A percentile compares a stretch with the other conserved stretches of the same genome.
These are phyloP conservation scores for Phortica magna DNA, from an alignment of 2,888 invertebrate genomes.

Conservation along the genomic window DNA sequence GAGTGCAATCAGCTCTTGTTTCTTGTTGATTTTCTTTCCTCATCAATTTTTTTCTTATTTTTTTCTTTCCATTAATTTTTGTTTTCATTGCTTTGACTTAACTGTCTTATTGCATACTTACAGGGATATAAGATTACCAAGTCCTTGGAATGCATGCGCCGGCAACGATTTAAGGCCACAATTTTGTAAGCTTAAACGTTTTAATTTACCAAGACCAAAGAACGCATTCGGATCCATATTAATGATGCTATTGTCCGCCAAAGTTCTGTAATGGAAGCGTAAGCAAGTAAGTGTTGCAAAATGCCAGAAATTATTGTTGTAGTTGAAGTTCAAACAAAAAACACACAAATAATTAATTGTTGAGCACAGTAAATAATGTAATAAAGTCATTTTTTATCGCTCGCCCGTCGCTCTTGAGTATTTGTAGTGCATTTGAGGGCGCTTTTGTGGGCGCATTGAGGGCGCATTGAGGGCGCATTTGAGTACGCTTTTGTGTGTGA, in stretches of 20 bases:
- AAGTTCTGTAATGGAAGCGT: conserved; percentile 76
- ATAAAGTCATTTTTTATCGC: conserved; percentile 42
- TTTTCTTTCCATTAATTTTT: not conserved
- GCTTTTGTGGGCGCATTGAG: not conserved
- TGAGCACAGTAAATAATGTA: conserved; percentile 32
- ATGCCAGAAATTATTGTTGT: conserved; percentile 4
- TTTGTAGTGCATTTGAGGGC: not conserved
- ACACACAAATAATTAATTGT: conserved; percentile 50
- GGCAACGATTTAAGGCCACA: conserved; percentile 78
- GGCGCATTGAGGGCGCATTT: not conserved
- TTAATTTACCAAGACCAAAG: conserved; percentile 76
- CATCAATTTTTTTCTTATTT: not conserved
- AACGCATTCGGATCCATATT: conserved; percentile 84
- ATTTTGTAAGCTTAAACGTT: conserved; percentile 78
- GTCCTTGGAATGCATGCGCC: conserved; percentile 76
- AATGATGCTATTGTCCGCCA: conserved; percentile 87
- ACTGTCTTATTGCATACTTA: conserved; percentile 69
- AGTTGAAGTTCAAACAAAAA: conserved; percentile 17
- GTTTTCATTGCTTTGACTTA: conserved; percentile 1
- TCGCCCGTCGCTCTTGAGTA: not conserved
- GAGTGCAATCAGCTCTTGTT: conserved; percentile 5
- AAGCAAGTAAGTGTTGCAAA: conserved; percentile 46
- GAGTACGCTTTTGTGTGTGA: not conserved
- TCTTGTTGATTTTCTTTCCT: not conserved
- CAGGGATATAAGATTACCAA: conserved; percentile 76